Percentiles rank a stretch among this genome's conserved stretches.
phyloP scores from a whole-genome alignment of 2,888 invertebrate species.

The Xestoiulus laeticollis region DNA sequence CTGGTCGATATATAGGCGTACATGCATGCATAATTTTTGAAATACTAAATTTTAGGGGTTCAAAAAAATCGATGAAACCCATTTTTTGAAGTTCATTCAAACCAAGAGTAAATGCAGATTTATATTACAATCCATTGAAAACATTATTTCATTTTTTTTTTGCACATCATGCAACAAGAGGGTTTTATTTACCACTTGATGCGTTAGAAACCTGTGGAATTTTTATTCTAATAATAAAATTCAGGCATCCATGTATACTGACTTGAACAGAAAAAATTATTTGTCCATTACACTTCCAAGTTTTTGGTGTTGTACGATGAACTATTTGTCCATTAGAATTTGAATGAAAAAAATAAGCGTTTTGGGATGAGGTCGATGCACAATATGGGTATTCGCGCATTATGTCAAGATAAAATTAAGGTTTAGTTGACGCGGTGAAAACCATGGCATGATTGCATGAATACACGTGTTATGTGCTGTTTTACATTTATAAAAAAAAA shows the following conservation, averaged over 20 bases:
- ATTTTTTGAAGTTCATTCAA: neutral
- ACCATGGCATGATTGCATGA: neutral
- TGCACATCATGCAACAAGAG: conserved; percentile 40
- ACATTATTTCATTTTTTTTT: neutral
- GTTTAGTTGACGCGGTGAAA: neutral
- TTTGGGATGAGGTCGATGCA: neutral
- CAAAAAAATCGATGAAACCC: neutral
- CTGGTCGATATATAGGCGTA: neutral
- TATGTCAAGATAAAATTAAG: neutral
- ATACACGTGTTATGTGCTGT: neutral
- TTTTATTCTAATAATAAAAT: conserved; percentile 10
- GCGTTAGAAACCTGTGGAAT: conserved; percentile 37
- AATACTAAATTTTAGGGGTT: neutral
- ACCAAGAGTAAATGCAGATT: neutral
- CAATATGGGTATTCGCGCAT: neutral
- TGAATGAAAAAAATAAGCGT: neutral
- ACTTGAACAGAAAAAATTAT: neutral
- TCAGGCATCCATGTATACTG: neutral
- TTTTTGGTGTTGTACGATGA: too few species aligned
- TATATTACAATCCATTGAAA: neutral
- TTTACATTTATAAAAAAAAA: neutral
- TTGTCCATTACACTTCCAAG: too few species aligned
- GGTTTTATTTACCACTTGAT: conserved; percentile 27
- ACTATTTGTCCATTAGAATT: neutral
- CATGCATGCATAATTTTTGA: neutral